These are phyloP conservation scores for Coptodon bakossiorum DNA, from an alignment of 2,113 vertebrate species.

Conservation along the genomic window DNA sequence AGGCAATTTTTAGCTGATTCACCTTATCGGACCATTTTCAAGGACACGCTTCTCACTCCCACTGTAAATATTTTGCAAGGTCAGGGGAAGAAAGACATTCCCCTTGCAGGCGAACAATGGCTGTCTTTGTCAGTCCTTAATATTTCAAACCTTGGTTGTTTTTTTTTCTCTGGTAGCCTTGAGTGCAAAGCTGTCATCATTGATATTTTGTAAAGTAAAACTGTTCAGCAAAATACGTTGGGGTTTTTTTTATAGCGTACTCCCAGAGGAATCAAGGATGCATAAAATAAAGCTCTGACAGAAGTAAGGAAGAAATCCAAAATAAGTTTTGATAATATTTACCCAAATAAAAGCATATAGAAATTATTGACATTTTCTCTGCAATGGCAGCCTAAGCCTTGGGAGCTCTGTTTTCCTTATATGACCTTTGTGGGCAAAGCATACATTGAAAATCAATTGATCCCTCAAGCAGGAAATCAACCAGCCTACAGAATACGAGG, in stretches of 20 bases:
- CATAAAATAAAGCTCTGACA: background rate
- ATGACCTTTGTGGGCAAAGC: background rate
- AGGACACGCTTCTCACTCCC: constrained; percentile 15
- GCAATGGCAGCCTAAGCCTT: background rate
- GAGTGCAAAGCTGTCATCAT: background rate
- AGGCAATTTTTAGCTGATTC: constrained; percentile 36
- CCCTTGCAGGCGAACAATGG: background rate
- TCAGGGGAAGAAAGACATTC: background rate
- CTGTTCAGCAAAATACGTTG: background rate
- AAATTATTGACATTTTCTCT: background rate
- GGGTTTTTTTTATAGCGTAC: background rate
- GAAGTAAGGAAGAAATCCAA: background rate
- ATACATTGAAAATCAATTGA: background rate
- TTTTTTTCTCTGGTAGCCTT: background rate
- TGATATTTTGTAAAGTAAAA: background rate
- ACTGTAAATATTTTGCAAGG: constrained; percentile 17
- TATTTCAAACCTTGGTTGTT: background rate
- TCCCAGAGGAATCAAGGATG: background rate
- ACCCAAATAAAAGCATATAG: background rate
- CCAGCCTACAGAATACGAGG: background rate
- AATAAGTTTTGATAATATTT: background rate
- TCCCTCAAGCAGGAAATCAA: background rate
- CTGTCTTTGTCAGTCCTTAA: background rate
- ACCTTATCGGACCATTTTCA: constrained; percentile 30
- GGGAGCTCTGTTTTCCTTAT: background rate